Percentiles rank a stretch among this genome's conserved stretches.
phyloP scores from a whole-genome alignment of 2,888 invertebrate genomes.

The Polyommatus icarus region DNA sequence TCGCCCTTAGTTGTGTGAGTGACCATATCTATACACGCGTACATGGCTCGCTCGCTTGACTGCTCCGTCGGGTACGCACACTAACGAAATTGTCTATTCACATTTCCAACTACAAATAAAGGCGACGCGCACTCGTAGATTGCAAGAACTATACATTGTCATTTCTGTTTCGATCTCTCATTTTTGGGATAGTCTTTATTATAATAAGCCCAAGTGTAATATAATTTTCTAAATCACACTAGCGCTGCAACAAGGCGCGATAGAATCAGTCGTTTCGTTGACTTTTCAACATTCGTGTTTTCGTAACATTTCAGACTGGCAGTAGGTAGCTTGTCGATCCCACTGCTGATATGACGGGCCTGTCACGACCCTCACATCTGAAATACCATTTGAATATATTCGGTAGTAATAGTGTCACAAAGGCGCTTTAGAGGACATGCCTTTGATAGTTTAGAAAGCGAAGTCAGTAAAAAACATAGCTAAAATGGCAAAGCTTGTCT shows the following conservation, averaged over 20 bases:
- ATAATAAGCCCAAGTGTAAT: background rate
- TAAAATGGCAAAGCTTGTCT: no score
- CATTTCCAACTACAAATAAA: no score
- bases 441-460: no score
- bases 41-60: no score
- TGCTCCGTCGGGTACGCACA: no score
- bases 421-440: background rate
- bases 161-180: background rate
- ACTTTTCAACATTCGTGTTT: conserved; percentile 30
- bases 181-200: background rate
- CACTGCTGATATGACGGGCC: conserved; percentile 41
- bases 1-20: no score
- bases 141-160: no score
- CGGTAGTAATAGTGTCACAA: background rate
- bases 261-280: conserved; percentile 28
- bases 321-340: conserved; percentile 38
- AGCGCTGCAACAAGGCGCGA: background rate
- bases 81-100: no score
- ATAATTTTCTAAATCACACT: conserved; percentile 11
- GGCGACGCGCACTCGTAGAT: no score
- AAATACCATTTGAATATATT: conserved; percentile 2
- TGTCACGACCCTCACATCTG: conserved; percentile 28
- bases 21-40: no score
- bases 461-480: no score
- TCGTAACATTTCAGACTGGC: conserved; percentile 37